Evolutionary conservation across 2,797 vertebrate species (phyloP).

Genomic region (Hemibagrus guttatus): DNA sequence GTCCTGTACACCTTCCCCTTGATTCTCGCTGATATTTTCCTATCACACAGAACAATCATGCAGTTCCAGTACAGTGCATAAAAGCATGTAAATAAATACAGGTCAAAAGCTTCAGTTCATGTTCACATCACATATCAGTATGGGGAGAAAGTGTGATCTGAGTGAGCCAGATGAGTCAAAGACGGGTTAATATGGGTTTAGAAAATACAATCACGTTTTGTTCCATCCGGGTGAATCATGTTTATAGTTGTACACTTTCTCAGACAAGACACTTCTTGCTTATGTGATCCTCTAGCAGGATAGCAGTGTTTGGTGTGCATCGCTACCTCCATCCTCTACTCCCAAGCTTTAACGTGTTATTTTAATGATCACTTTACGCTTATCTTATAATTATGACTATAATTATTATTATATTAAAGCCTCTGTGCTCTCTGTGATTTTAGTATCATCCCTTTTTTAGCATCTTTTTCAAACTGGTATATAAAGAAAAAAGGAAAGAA

Average conservation of each 20-base stretch:
- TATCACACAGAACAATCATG: too few species aligned
- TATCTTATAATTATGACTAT: neutral
- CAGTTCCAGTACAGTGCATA: too few species aligned
- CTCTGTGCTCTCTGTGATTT: neutral
- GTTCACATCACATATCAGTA: too few species aligned
- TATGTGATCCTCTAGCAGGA: neutral
- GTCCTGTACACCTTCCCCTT: too few species aligned
- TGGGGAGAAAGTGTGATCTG: too few species aligned
- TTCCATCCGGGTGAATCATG: neutral
- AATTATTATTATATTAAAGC: too few species aligned
- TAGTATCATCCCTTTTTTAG: neutral
- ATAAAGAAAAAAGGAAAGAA: too few species aligned
- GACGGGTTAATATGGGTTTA: too few species aligned
- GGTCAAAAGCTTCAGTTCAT: too few species aligned
- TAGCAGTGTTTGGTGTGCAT: neutral
- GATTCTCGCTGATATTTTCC: too few species aligned
- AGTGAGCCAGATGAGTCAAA: too few species aligned
- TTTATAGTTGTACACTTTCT: neutral
- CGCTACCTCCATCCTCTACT: neutral
- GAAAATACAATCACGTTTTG: neutral
- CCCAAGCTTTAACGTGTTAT: neutral
- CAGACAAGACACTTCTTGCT: neutral
- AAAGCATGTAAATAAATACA: too few species aligned
- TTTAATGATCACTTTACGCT: neutral
- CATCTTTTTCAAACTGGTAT: neutral